Evolutionary conservation across 2,888 invertebrate species (phyloP).

Genomic region (Blastobasis lacticolella): DNA sequence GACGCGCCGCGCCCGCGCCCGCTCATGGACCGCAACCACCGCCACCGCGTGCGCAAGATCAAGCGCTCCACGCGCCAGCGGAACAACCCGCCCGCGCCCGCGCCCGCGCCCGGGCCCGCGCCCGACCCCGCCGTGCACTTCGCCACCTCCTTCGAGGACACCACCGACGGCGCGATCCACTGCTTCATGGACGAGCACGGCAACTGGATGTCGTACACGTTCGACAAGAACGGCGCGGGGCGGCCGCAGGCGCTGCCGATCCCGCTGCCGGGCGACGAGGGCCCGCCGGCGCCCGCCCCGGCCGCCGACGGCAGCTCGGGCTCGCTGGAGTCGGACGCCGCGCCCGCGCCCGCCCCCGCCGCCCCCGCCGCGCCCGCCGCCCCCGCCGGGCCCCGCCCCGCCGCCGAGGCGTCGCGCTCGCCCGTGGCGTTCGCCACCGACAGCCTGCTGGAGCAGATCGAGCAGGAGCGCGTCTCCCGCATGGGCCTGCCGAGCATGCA

Average conservation of each 20-base stretch:
- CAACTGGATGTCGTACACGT: constrained; percentile 88
- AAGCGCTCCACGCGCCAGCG: constrained; percentile 72
- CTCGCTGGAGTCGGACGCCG: constrained; percentile 62
- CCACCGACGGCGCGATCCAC: constrained; percentile 88
- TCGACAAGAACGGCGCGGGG: constrained; percentile 83
- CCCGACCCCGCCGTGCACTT: constrained; percentile 71
- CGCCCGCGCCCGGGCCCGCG: constrained; percentile 40
- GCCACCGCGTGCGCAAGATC: constrained; percentile 69
- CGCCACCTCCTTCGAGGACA: constrained; percentile 87
- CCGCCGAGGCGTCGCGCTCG: constrained; percentile 55
- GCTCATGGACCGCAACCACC: constrained; percentile 65
- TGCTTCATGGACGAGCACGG: constrained; percentile 90
- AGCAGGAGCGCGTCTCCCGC: constrained; percentile 59
- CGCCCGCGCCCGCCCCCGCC: constrained; percentile 47
- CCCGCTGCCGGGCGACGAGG: constrained; percentile 46
- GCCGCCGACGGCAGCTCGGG: constrained; percentile 65
- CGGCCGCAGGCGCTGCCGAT: constrained; percentile 57
- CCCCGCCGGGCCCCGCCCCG: constrained; percentile 52
- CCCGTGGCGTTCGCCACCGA: constrained; percentile 66
- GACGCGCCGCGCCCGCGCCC: constrained; percentile 54
- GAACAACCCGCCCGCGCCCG: constrained; percentile 48
- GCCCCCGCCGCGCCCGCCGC: constrained; percentile 62
- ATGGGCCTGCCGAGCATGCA: constrained; percentile 70
- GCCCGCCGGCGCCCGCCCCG: constrained; percentile 36
- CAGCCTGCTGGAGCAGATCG: constrained; percentile 64